Conservation (phyloP, 2,888 invertebrate genomes). For the Nemotelus pantherinus region DNA sequence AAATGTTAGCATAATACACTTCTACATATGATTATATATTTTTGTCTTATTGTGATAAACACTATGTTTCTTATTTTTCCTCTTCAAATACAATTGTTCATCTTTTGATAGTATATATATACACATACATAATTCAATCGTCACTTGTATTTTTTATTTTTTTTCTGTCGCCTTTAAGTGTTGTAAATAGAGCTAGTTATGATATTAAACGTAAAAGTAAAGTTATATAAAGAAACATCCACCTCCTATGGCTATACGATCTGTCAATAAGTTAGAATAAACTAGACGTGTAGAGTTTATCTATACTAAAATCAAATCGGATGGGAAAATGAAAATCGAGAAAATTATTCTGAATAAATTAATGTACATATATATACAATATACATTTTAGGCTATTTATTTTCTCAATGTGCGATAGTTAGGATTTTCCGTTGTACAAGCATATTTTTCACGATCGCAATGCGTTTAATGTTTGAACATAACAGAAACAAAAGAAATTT, state of each 20-base stretch:
- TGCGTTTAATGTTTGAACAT: too few species aligned
- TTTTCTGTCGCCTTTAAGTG: constrained; percentile 23
- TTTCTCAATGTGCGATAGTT: neutral
- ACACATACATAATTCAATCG: too few species aligned
- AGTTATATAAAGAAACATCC: constrained; percentile 7
- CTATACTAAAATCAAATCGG: neutral
- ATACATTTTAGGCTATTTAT: constrained; percentile 7
- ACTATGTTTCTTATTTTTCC: constrained; percentile 18
- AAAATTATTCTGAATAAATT: neutral
- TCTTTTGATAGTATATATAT: constrained; percentile 13
- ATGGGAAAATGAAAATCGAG: neutral
- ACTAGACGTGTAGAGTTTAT: neutral
- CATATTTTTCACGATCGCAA: too few species aligned
- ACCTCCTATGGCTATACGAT: neutral
- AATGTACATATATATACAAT: constrained; percentile 8
- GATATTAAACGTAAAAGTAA: too few species aligned
- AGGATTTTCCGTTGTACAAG: too few species aligned
- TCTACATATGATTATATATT: constrained; percentile 30
- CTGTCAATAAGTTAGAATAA: neutral
- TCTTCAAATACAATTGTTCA: constrained; percentile 17
- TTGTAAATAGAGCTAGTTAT: constrained; percentile 12
- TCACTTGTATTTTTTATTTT: neutral
- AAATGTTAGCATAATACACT: constrained; percentile 38
- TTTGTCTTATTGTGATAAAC: constrained; percentile 43
- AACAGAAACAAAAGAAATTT: too few species aligned